Evolutionary conservation across 2,797 vertebrate genomes (phyloP).

Genomic region (Pseudochirops cupreus): DNA sequence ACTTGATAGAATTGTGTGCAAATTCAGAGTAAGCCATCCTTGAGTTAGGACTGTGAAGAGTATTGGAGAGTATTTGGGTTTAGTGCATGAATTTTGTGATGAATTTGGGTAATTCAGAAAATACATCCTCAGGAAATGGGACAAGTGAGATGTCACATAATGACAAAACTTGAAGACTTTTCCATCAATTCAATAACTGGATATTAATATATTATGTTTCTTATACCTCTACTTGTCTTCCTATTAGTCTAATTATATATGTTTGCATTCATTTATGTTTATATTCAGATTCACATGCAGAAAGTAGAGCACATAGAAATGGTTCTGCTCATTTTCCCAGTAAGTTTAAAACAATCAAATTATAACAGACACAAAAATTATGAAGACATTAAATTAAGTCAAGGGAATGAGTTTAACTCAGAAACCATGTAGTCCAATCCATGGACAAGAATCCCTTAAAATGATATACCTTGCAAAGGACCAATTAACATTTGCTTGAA

Average conservation of each 20-base stretch:
- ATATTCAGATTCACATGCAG: neutral
- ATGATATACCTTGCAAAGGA: neutral
- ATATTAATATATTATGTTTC: neutral
- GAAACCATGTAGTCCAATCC: neutral
- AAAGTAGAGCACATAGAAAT: neutral
- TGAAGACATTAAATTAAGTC: neutral
- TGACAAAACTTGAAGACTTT: neutral
- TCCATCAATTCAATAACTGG: neutral
- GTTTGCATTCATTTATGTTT: rapidly evolving
- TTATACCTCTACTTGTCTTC: neutral
- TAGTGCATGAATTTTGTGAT: neutral
- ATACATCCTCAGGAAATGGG: neutral
- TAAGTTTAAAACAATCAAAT: neutral
- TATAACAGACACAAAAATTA: neutral
- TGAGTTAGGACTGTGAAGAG: neutral
- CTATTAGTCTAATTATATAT: too few species aligned
- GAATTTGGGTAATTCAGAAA: neutral
- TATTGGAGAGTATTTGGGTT: neutral
- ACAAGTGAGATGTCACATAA: neutral
- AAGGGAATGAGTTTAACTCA: neutral
- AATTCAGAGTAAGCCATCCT: neutral
- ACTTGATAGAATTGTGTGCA: neutral
- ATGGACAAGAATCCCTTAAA: neutral
- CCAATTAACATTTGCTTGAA: neutral
- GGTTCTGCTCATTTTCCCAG: neutral